Conservation (phyloP, 1,140 invertebrate species). For the Procambarus virginalis region DNA sequence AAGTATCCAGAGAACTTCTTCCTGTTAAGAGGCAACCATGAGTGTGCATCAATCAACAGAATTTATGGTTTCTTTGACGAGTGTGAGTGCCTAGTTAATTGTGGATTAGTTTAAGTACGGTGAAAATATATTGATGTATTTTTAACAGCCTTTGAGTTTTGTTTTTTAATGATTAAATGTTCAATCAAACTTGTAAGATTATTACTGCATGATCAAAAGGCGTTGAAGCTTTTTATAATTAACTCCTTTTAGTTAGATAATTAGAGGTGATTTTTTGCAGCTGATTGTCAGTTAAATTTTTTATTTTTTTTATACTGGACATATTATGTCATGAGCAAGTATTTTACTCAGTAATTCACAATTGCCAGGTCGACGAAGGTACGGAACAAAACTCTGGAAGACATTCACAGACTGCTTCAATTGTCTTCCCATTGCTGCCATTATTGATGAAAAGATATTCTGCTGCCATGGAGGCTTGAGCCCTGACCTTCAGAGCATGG, state of each 20-base stretch:
- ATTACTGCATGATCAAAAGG: too few relatives aligned
- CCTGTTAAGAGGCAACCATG: conserved; percentile 81
- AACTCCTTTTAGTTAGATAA: too few relatives aligned
- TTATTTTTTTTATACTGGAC: too few relatives aligned
- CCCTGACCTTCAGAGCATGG: conserved; percentile 93
- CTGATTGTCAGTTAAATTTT: too few relatives aligned
- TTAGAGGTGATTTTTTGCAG: too few relatives aligned
- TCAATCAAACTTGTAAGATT: too few relatives aligned
- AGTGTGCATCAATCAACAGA: conserved; percentile 80
- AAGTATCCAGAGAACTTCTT: conserved; percentile 82
- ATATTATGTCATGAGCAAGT: too few relatives aligned
- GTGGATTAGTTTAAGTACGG: too few relatives aligned
- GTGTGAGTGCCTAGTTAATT: conserved; percentile 74
- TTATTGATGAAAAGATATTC: conserved; percentile 98
- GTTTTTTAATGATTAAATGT: too few relatives aligned
- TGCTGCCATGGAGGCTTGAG: conserved; percentile 96
- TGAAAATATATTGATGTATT: too few relatives aligned
- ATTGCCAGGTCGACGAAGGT: conserved; percentile 77
- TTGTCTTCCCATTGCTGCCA: conserved; percentile 83
- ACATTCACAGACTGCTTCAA: conserved; percentile 86
- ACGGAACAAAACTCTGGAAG: conserved; percentile 85
- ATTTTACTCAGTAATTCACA: neutral
- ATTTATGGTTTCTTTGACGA: conserved; percentile 75
- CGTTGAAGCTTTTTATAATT: too few relatives aligned
- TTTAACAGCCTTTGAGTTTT: too few relatives aligned